Conservation (phyloP, 2,113 vertebrate species). For the Coptodon rendalli region DNA sequence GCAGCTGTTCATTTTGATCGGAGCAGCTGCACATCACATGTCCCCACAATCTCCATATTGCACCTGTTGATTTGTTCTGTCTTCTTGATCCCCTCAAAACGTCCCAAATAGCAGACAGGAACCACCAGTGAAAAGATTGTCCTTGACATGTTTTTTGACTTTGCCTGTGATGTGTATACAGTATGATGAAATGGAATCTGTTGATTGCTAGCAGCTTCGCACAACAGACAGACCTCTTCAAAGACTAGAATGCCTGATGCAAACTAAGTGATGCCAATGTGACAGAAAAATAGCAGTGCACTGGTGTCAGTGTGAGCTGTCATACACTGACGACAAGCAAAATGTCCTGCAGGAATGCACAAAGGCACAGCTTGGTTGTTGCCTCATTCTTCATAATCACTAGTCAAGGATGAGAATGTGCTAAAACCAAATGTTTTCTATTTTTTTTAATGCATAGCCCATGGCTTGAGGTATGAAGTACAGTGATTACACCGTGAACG, state of each 20-base stretch:
- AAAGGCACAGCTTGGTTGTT: slow-evolving; percentile 8
- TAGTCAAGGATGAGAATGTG: neutral
- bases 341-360: neutral
- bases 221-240: neutral
- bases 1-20: slow-evolving; percentile 7
- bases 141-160: slow-evolving; percentile 6
- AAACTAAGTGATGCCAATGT: neutral
- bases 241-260: neutral
- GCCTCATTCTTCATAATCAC: slow-evolving; percentile 2
- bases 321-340: neutral
- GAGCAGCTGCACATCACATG: neutral
- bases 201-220: neutral
- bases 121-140: neutral
- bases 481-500: neutral
- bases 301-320: neutral
- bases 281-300: neutral
- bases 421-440: neutral
- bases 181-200: slow-evolving; percentile 1
- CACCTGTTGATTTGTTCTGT: slow-evolving; percentile 19
- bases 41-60: neutral
- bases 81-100: neutral
- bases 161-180: neutral
- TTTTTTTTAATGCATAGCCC: neutral
- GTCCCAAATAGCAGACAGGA: neutral
- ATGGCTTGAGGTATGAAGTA: neutral